Evolutionary conservation across 2,797 vertebrate species (phyloP), one percentile per base, ranked within the genome.

Genomic region (Sebastes jordani): DNA sequence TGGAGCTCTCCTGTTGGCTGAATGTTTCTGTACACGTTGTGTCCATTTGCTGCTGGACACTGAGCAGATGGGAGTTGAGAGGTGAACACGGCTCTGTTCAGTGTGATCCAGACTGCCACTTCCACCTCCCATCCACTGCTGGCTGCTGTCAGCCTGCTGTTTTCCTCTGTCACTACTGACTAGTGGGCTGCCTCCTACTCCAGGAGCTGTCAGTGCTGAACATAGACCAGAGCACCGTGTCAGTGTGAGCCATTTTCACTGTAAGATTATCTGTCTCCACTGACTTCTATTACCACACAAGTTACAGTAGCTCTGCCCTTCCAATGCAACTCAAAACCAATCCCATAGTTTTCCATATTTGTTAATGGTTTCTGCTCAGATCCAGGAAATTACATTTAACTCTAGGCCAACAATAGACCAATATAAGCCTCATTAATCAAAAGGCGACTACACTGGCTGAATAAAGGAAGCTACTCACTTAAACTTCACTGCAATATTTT

Each of bases 191-290:
- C 70, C 80, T 76, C 34, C 73, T 66, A 13, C 76, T 71, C 27
- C 27, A 4, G 18, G 78, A 82, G 86, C 85, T 81, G 85, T 81
- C 87, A 70, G 64, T 16, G 3, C 71, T 76, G 20, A 84, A 81
- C 71, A 84, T 0, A 27, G 42, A 80, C 63, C 82, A 76, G 82
- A 74, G 68, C 68, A 7, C 67, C 5, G 11, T 22, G 71, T 73
- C 81, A 81, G 23, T 23, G 23, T 9, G 4, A 68, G 72, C 42
- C 71, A 30, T 59, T 30, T 81, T n/a, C 27, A 70, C 46, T 52
- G 74, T 49, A 61, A 22, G 29, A 74, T 70, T 25, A 73, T 76
- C 61, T 59, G 29, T 52, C 71, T 60, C 25, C 22, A 5, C 78
- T 56, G 42, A 58, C 65, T 76, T 20, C 20, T 38, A 32, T 38